Percentiles rank a stretch among this genome's conserved stretches.
These are phyloP conservation scores for Villa cingulata DNA, from an alignment of 2,888 invertebrate genomes.

Conservation along the genomic window DNA sequence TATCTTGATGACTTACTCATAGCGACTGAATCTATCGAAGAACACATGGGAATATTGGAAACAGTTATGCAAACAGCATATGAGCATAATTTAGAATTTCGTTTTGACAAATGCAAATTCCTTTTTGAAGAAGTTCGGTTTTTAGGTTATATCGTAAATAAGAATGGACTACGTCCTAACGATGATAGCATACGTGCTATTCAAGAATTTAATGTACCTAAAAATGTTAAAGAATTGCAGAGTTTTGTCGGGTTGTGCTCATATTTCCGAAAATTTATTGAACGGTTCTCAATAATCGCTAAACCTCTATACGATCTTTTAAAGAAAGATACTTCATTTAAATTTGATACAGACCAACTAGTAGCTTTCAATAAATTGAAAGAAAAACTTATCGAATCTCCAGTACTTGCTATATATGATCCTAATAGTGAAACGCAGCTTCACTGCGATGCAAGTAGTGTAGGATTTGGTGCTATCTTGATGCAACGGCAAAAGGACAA, in stretches of 20 bases:
- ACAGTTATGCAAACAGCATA: too few relatives aligned
- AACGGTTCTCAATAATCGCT: neutral
- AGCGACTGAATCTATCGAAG: neutral
- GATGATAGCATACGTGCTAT: too few relatives aligned
- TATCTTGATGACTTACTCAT: neutral
- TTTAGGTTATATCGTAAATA: too few relatives aligned
- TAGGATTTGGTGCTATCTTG: slow-evolving; percentile 19
- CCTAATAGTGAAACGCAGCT: slow-evolving; percentile 18
- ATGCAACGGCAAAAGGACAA: slow-evolving; percentile 13
- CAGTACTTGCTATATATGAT: slow-evolving; percentile 19
- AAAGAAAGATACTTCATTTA: neutral
- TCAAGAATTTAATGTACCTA: neutral
- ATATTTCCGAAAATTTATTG: neutral
- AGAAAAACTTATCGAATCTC: slow-evolving; percentile 6
- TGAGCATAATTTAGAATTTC: neutral
- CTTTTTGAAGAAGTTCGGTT: too few relatives aligned
- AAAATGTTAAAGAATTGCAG: neutral
- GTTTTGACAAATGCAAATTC: neutral
- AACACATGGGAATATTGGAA: neutral
- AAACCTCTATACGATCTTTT: neutral
- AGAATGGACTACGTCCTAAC: too few relatives aligned
- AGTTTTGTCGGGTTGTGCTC: neutral
- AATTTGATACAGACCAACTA: slow-evolving; percentile 1
- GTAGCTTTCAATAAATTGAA: neutral
- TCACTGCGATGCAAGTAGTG: slow-evolving; percentile 20